A percentile compares a stretch with the other conserved stretches of the same genome.
phyloP scores from a whole-genome alignment of 2,797 vertebrate genomes.

The Pipistrellus nathusii region DNA sequence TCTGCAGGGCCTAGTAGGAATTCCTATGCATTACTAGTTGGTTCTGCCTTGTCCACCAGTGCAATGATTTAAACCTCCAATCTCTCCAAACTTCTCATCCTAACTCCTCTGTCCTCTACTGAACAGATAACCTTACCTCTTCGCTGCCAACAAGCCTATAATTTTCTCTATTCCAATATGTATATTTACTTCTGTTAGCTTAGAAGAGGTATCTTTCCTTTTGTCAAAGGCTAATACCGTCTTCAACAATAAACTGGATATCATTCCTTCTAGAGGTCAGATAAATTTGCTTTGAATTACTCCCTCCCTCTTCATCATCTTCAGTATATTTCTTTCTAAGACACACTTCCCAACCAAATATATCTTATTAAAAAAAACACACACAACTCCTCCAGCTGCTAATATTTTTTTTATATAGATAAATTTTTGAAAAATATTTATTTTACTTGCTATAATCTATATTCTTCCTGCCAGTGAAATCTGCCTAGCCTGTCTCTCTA shows the following conservation, averaged over 20 bases:
- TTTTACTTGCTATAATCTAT: background rate
- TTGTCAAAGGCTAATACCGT: background rate
- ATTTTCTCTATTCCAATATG: background rate
- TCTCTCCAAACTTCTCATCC: background rate
- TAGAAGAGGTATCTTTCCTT: background rate
- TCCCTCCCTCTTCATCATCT: background rate
- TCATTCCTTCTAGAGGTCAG: background rate
- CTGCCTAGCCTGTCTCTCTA: background rate
- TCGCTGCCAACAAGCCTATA: background rate
- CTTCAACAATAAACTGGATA: background rate
- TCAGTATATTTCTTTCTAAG: background rate
- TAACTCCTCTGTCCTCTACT: background rate
- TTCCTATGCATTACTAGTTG: background rate
- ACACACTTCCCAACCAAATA: background rate
- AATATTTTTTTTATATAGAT: background rate
- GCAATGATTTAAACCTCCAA: background rate
- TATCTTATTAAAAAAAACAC: background rate
- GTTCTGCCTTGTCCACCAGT: background rate
- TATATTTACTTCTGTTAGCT: background rate
- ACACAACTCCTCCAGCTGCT: background rate
- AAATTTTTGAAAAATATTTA: constrained; percentile 14
- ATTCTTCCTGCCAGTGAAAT: background rate
- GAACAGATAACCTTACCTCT: background rate
- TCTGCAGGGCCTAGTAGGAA: background rate
- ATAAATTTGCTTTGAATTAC: background rate